Percentiles rank a stretch among this genome's conserved stretches.
These are phyloP conservation scores for Oreochromis mossambicus DNA, from an alignment of 2,797 vertebrate species.

Conservation along the genomic window DNA sequence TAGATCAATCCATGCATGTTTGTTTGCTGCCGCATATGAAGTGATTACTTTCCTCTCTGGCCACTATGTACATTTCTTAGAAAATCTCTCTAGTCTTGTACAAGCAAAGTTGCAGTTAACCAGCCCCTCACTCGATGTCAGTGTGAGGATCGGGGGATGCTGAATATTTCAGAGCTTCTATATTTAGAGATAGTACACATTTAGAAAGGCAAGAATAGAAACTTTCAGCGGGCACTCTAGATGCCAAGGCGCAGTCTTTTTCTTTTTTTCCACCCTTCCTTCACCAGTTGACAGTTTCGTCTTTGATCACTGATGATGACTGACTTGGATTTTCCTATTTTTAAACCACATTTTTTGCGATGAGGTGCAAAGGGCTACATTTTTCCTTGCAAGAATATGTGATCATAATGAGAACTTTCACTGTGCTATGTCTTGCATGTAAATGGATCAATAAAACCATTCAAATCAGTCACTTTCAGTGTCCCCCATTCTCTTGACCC, in stretches of 20 bases:
- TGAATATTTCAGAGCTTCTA: constrained; percentile 83
- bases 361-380: constrained; percentile 5
- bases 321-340: constrained; percentile 42
- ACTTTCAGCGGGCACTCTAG: constrained; percentile 65
- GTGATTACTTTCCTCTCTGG: constrained; percentile 23
- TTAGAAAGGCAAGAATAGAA: constrained; percentile 80
- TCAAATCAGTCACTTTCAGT: neutral
- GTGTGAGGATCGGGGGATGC: constrained; percentile 71
- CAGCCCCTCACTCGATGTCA: constrained; percentile 57
- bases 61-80: constrained; percentile 58
- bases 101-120: constrained; percentile 58
- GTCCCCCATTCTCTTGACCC: constrained; percentile 5
- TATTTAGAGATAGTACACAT: constrained; percentile 78
- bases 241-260: constrained; percentile 50
- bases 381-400: neutral
- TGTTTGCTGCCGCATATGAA: constrained; percentile 32
- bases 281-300: constrained; percentile 50
- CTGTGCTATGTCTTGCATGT: constrained; percentile 11
- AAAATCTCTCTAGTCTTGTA: constrained; percentile 55
- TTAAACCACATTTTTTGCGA: constrained; percentile 15
- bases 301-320: constrained; percentile 37
- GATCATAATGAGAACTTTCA: neutral
- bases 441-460: constrained; percentile 6
- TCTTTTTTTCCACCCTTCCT: constrained; percentile 4
- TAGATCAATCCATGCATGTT: constrained; percentile 12